These are phyloP conservation scores for Penaeus vannamei DNA, from an alignment of 1,140 invertebrate genomes.

Conservation along the genomic window DNA sequence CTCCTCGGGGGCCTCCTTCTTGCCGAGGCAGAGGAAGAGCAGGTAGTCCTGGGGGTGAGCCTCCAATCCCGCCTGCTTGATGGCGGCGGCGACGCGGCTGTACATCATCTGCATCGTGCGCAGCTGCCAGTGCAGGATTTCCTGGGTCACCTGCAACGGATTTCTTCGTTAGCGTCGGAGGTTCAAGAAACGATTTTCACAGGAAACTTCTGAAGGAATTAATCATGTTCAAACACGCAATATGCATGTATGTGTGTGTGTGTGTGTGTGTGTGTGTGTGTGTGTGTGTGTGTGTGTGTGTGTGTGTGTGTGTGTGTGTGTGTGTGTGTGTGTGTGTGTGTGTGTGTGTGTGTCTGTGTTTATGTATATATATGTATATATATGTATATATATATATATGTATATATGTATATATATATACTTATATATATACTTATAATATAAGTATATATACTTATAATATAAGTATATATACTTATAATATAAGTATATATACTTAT, in stretches of 20 bases:
- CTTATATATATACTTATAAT: not conserved
- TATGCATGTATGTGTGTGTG: too few relatives aligned
- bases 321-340: too few relatives aligned
- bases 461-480: not conserved
- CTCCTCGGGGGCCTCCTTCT: constrained; percentile 60
- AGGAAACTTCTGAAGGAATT: too few relatives aligned
- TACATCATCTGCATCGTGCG: constrained; percentile 69
- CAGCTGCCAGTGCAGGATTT: constrained; percentile 69
- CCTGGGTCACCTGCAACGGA: constrained; percentile 62
- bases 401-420: not conserved
- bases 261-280: too few relatives aligned
- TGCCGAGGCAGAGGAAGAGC: constrained; percentile 68
- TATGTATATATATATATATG: not conserved
- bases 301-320: too few relatives aligned
- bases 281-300: too few relatives aligned
- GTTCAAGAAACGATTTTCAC: too few relatives aligned
- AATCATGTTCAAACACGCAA: too few relatives aligned
- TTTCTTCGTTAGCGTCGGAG: too few relatives aligned
- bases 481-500: not conserved
- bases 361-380: not conserved
- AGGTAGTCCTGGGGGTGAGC: constrained; percentile 68
- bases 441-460: constrained; percentile 24
- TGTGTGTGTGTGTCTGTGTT: too few relatives aligned
- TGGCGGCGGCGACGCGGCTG: constrained; percentile 63
- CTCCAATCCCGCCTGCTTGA: constrained; percentile 44